These are phyloP conservation scores for Prinia subflava DNA, from an alignment of 2,113 vertebrate species.

Conservation along the genomic window DNA sequence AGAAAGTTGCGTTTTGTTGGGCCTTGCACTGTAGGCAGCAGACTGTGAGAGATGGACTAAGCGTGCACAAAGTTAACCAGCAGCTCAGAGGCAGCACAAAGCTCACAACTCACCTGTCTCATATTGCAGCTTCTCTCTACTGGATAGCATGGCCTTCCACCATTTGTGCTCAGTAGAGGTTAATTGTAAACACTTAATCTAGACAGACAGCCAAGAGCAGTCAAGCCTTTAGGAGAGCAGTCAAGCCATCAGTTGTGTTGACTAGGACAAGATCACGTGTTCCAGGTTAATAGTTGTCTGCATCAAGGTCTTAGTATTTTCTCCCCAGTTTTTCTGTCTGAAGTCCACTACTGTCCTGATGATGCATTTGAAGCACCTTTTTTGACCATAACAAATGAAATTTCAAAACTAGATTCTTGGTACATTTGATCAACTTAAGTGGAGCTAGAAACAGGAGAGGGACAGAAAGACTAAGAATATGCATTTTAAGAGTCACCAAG, in stretches of 20 bases:
- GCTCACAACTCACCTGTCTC: neutral
- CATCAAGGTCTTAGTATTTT: neutral
- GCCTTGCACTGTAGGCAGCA: neutral
- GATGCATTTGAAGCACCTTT: neutral
- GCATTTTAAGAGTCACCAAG: neutral
- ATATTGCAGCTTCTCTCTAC: neutral
- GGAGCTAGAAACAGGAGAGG: neutral
- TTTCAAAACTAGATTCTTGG: neutral
- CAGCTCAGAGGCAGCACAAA: neutral
- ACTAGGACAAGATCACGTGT: neutral
- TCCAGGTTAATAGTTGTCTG: neutral
- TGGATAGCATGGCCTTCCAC: neutral
- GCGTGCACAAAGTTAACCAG: accelerated
- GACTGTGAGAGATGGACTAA: neutral
- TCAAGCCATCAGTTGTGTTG: neutral
- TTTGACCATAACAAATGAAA: neutral
- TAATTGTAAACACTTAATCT: neutral
- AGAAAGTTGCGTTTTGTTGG: neutral
- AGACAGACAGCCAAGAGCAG: neutral
- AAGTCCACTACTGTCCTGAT: neutral
- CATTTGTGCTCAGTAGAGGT: neutral
- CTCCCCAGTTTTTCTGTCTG: neutral
- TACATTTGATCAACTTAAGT: neutral
- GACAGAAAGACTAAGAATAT: neutral
- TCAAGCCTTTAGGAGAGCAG: neutral